Percentiles rank a stretch among this genome's conserved stretches.
Conservation (phyloP, 2,797 vertebrate species). For the Rhinogobio ventralis region DNA sequence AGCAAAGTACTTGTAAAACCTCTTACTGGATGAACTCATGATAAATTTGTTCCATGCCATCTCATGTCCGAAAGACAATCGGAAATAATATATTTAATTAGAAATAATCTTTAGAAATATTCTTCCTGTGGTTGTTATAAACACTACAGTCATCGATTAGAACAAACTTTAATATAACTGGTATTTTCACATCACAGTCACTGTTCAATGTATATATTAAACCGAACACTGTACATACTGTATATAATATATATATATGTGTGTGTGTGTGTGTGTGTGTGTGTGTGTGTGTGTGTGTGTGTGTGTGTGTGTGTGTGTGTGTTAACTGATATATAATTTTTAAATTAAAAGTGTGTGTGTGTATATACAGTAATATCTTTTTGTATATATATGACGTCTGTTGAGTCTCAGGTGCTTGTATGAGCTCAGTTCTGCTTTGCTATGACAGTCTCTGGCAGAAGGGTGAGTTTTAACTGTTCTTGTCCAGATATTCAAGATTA, state of each 20-base stretch:
- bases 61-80: not conserved
- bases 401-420: not conserved
- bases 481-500: constrained; percentile 88
- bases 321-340: not conserved
- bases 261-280: not conserved
- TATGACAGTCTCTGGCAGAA: not conserved
- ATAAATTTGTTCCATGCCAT: not conserved
- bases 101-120: not conserved
- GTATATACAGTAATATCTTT: no score
- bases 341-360: no score
- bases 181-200: constrained; percentile 8
- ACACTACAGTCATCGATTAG: not conserved
- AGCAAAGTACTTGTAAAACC: not conserved
- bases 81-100: not conserved
- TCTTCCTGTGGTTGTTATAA: not conserved
- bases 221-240: no score
- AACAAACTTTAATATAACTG: constrained; percentile 4
- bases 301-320: not conserved
- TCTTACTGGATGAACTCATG: not conserved
- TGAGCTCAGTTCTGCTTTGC: not conserved
- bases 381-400: not conserved
- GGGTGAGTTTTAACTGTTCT: constrained; percentile 24
- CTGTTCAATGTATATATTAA: no score
- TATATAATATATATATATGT: no score
- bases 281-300: not conserved